Evolutionary conservation across 1,140 invertebrate genomes (phyloP).

Genomic region (Lamellibrachia luymesi): DNA sequence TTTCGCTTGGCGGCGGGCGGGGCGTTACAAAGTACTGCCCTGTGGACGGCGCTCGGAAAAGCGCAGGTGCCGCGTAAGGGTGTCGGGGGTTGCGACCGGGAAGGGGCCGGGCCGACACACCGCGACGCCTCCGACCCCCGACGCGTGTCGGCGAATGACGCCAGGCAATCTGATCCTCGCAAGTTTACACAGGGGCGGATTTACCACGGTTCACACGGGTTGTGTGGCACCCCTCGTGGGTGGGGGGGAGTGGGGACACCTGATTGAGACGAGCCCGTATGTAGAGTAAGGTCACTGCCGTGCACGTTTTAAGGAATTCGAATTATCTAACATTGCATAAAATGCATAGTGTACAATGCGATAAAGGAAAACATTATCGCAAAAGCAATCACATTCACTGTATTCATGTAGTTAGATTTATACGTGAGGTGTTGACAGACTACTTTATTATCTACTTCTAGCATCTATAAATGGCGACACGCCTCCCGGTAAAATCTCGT

Average conservation of each 20-base stretch:
- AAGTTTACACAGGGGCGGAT: background rate
- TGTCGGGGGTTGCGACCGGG: background rate
- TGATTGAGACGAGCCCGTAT: background rate
- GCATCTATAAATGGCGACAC: too few species aligned
- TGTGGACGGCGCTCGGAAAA: background rate
- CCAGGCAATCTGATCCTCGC: background rate
- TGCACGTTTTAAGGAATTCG: too few species aligned
- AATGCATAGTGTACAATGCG: too few species aligned
- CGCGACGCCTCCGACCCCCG: background rate
- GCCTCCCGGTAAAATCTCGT: too few species aligned
- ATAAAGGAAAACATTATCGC: too few species aligned
- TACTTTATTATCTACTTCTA: too few species aligned
- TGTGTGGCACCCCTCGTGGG: background rate
- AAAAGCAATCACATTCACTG: too few species aligned
- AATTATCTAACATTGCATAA: too few species aligned
- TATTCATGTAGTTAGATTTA: too few species aligned
- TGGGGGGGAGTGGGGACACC: too few species aligned
- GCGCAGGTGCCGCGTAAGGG: background rate
- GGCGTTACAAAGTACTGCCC: background rate
- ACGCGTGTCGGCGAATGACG: background rate
- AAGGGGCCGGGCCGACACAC: background rate
- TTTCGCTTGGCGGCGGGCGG: background rate
- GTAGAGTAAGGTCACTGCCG: background rate
- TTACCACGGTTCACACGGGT: background rate
- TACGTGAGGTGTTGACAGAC: too few species aligned